Base-by-base conservation (phyloP, 2,888 invertebrate genomes). In the Mamestra brassicae region DNA sequence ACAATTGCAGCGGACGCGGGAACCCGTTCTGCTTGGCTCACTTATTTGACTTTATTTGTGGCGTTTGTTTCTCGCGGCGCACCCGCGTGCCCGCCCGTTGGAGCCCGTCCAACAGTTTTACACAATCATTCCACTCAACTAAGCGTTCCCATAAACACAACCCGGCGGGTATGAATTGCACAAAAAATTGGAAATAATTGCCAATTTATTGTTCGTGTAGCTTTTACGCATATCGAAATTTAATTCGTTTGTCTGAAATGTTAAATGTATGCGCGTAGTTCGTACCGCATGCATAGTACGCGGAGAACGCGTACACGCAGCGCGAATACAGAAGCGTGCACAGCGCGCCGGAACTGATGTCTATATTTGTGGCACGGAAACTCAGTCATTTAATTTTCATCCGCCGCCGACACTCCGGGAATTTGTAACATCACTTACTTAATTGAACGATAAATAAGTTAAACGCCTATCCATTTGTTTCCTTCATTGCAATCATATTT, bases 121-220 rank as follows among this genome's bases (percentile, higher is more conserved):
- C 96, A 96, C 95, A 96, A 96, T 96, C 95, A 96, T 96, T 96
- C 96, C 96, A 96, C 95, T 96, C 95, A 95, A 96, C 96, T 96
- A 95, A 96, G 95, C 96, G 95, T 94, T 93, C 93, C 94, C 95
- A 95, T 96, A 96, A 96, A 96, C 96, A 96, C 94, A 94, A 94
- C 90, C 92, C 94, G 94, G 93, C 95, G 95, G 93, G 94, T 95
- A 96, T 96, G 94, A 95, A 95, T 94, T 93, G 95, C 95, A 93
- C 93, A 94, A 95, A 95, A 95, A 96, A 94, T 91, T 93, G 88
- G 89, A 93, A 93, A 95, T 95, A 96, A 95, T 96, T 96, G 95
- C 93, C 94, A 94, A 93, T 93, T 93, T 92, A 92, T 93, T 93
- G 91, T 92, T 89, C 86, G 85, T 89, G 88, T 90, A 89, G 90